These are phyloP conservation scores for Tineola bisselliella DNA, from an alignment of 2,888 invertebrate genomes.

Conservation along the genomic window DNA sequence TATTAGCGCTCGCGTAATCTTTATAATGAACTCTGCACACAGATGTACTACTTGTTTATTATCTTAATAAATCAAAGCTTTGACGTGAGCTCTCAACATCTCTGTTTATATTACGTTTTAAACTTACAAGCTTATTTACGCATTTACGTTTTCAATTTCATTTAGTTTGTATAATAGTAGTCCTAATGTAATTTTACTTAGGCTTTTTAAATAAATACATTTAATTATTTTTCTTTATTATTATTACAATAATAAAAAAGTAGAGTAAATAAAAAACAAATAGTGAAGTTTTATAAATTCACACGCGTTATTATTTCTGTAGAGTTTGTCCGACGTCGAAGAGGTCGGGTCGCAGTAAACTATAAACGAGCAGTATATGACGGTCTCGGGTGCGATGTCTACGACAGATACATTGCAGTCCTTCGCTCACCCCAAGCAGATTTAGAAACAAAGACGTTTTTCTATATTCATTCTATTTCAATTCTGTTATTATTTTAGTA, in stretches of 20 bases:
- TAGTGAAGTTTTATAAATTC: not conserved
- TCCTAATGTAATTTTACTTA: too few species aligned
- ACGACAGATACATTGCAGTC: not conserved
- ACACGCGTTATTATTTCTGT: not conserved
- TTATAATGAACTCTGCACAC: conserved; percentile 14
- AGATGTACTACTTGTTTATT: conserved; percentile 9
- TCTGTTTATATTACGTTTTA: not conserved
- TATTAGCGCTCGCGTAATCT: conserved; percentile 13
- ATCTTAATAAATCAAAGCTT: conserved; percentile 11
- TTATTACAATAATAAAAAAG: not conserved
- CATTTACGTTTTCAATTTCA: not conserved
- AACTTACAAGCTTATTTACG: not conserved
- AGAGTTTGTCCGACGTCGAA: not conserved
- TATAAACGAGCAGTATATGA: not conserved
- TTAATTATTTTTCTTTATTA: too few species aligned
- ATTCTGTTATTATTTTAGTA: too few species aligned
- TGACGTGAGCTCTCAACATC: not conserved
- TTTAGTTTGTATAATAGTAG: too few species aligned
- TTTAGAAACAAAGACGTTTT: not conserved
- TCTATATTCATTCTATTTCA: not conserved
- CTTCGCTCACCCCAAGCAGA: not conserved
- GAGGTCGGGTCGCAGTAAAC: not conserved
- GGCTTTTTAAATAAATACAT: too few species aligned
- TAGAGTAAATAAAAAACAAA: too few species aligned
- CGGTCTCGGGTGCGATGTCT: not conserved